Conservation (phyloP, 2,797 vertebrate genomes). For the Harpagifer antarcticus region DNA sequence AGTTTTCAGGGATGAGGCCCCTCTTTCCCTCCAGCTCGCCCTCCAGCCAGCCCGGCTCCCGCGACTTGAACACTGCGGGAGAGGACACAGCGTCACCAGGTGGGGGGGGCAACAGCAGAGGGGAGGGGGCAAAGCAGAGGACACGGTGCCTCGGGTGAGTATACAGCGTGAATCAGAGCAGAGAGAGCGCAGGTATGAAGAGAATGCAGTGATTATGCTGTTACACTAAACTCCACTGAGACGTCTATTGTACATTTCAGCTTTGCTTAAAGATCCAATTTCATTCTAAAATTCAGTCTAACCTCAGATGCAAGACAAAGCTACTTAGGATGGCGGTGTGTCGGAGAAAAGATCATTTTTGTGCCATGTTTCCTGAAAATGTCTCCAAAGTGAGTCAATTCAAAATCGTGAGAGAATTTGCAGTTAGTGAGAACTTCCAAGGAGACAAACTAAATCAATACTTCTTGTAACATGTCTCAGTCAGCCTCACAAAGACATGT, state of each 20-base stretch:
- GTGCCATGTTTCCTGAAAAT: slow-evolving; percentile 29
- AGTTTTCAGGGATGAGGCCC: slow-evolving; percentile 98
- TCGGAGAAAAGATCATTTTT: slow-evolving; percentile 18
- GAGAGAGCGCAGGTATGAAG: slow-evolving; percentile 24
- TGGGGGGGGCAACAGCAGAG: slow-evolving; percentile 6
- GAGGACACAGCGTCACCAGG: slow-evolving; percentile 58
- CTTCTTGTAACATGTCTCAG: neutral
- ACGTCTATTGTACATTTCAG: slow-evolving; percentile 7
- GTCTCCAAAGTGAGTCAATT: slow-evolving; percentile 42
- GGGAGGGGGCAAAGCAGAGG: slow-evolving; percentile 47
- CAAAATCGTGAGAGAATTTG: slow-evolving; percentile 22
- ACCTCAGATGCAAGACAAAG: slow-evolving; percentile 16
- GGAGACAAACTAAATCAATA: slow-evolving; percentile 27
- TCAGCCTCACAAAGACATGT: slow-evolving; percentile 9
- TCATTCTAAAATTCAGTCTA: slow-evolving; percentile 8
- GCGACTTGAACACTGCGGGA: slow-evolving; percentile 91
- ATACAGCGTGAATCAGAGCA: slow-evolving; percentile 26
- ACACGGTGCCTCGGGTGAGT: slow-evolving; percentile 43
- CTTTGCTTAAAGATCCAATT: slow-evolving; percentile 12
- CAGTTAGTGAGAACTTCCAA: slow-evolving; percentile 15
- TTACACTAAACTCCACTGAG: slow-evolving; percentile 10
- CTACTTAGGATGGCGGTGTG: slow-evolving; percentile 36
- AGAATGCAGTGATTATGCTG: slow-evolving; percentile 22
- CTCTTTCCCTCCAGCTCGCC: slow-evolving; percentile 95
- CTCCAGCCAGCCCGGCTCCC: slow-evolving; percentile 98